These are phyloP conservation scores for Drosophila nigrodunni DNA, from an alignment of 1,140 invertebrate species.

Conservation along the genomic window DNA sequence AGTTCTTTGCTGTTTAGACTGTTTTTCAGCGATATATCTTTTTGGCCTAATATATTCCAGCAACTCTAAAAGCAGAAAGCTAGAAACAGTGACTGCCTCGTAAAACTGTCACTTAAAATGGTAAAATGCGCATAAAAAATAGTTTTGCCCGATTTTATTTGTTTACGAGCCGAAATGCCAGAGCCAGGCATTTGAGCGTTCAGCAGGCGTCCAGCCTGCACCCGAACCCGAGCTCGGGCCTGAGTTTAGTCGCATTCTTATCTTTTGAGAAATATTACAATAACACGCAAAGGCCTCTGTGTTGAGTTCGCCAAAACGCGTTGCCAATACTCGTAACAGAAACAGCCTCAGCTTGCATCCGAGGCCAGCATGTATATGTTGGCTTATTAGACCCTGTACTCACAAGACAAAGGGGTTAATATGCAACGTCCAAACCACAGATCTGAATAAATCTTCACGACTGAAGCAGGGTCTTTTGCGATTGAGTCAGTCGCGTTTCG, in stretches of 20 bases:
- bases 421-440: background rate
- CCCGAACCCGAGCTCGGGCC: constrained; percentile 18
- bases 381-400: too few species aligned
- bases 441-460: too few species aligned
- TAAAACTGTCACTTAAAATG: constrained; percentile 62
- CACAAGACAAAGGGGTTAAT: constrained; percentile 21
- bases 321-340: constrained; percentile 21
- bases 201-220: constrained; percentile 13
- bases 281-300: constrained; percentile 79
- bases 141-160: constrained; percentile 63
- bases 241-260: constrained; percentile 80
- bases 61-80: background rate
- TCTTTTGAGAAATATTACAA: constrained; percentile 84
- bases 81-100: constrained; percentile 38
- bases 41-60: too few species aligned
- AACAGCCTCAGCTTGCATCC: constrained; percentile 6
- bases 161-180: constrained; percentile 62
- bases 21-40: too few species aligned
- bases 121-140: constrained; percentile 54
- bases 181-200: constrained; percentile 7
- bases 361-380: constrained; percentile 1
- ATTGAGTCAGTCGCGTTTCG: too few species aligned
- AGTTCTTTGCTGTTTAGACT: too few species aligned
- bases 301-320: constrained; percentile 17
- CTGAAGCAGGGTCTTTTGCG: too few species aligned